These are phyloP conservation scores for Cardiocondyla obscurior DNA, from an alignment of 1,140 invertebrate species.

Conservation along the genomic window DNA sequence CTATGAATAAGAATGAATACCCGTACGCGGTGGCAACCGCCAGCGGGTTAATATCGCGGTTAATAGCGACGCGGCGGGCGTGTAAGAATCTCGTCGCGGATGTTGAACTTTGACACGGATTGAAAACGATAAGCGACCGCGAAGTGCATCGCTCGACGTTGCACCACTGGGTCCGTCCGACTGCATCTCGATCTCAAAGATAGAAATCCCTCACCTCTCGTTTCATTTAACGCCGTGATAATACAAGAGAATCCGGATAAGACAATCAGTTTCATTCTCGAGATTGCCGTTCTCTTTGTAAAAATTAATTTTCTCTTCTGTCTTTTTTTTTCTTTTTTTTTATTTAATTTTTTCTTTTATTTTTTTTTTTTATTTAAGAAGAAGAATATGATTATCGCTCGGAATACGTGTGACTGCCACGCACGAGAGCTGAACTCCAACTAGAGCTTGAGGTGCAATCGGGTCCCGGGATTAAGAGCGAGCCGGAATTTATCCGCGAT, in stretches of 20 bases:
- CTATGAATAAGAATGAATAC: constrained; percentile 33
- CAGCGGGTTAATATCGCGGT: constrained; percentile 5
- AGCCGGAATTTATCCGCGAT: not conserved
- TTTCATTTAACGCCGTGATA: not conserved
- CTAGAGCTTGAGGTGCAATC: not conserved
- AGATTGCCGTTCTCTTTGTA: not conserved
- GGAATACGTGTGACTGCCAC: not conserved
- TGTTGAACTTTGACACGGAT: constrained; percentile 21
- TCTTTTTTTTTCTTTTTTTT: not conserved
- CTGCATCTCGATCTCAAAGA: constrained; percentile 32
- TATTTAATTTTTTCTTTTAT: not conserved
- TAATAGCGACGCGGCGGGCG: not conserved
- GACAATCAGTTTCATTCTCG: not conserved
- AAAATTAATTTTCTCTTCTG: not conserved
- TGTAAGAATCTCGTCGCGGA: not conserved
- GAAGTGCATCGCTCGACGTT: constrained; percentile 51
- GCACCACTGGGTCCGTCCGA: constrained; percentile 22
- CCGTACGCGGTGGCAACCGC: not conserved
- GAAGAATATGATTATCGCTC: not conserved
- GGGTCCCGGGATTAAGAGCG: not conserved
- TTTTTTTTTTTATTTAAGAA: not conserved
- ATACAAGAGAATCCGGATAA: not conserved
- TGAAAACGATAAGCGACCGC: constrained; percentile 33
- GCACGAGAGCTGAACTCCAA: not conserved
- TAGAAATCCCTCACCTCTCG: constrained; percentile 18